Evolutionary conservation across 2,797 vertebrate species (phyloP).

Genomic region (Megaceryle alcyon): DNA sequence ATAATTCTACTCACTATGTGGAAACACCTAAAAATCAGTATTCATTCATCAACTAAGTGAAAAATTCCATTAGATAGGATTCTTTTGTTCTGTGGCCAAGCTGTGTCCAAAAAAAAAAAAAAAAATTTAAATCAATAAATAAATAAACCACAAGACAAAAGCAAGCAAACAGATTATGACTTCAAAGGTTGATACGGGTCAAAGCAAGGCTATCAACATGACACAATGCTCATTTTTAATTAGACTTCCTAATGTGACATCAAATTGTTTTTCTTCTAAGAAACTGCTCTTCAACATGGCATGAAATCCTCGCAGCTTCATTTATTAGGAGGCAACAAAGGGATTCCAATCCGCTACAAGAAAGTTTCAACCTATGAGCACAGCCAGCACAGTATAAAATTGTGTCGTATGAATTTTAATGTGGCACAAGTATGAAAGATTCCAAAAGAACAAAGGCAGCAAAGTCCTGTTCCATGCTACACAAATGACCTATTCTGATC

Average conservation of each 20-base stretch:
- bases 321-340: constrained; percentile 56
- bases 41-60: neutral
- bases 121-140: neutral
- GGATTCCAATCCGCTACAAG: constrained; percentile 24
- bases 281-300: constrained; percentile 45
- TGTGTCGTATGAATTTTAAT: constrained; percentile 70
- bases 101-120: neutral
- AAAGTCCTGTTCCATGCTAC: neutral
- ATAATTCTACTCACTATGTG: constrained; percentile 1
- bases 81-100: neutral
- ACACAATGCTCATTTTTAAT: constrained; percentile 1
- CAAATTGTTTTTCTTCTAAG: constrained; percentile 23
- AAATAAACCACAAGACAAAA: neutral
- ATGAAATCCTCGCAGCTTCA: constrained; percentile 29
- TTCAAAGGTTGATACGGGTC: neutral
- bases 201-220: neutral
- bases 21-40: neutral
- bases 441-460: constrained; percentile 30
- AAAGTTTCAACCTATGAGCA: constrained; percentile 47
- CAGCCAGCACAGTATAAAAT: constrained; percentile 24
- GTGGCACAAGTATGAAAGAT: constrained; percentile 41
- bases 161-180: neutral
- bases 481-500: constrained; percentile 51
- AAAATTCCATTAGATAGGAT: neutral
- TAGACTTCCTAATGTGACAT: constrained; percentile 20